A percentile compares a stretch with the other conserved stretches of the same genome.
Evolutionary conservation across 2,888 invertebrate genomes (phyloP).

Genomic region (Brenthis daphne): DNA sequence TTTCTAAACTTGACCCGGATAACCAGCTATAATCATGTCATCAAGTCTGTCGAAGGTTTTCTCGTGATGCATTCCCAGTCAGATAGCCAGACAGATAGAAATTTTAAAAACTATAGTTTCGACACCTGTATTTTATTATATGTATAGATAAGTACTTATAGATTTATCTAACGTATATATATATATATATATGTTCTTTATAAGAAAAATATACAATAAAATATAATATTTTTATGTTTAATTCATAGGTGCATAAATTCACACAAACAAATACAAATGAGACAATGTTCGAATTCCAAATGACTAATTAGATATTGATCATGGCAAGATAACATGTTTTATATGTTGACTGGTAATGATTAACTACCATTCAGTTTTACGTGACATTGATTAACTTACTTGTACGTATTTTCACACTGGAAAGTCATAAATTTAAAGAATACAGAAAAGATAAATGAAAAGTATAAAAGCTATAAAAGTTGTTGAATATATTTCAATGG

Average conservation of each 20-base stretch:
- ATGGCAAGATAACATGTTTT: conserved; percentile 1
- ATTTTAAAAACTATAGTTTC: too few species aligned
- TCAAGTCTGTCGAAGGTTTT: too few species aligned
- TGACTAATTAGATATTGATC: conserved; percentile 10
- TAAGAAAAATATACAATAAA: too few species aligned
- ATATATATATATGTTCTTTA: too few species aligned
- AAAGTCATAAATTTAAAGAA: background rate
- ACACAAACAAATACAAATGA: background rate
- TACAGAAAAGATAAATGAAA: background rate
- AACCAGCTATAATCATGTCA: too few species aligned
- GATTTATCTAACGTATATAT: too few species aligned
- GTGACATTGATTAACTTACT: conserved; percentile 5
- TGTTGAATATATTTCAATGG: background rate
- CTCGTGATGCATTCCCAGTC: too few species aligned
- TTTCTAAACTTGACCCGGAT: too few species aligned
- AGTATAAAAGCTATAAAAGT: background rate
- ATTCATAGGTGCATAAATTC: background rate
- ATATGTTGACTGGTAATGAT: conserved; percentile 8
- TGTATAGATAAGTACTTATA: too few species aligned
- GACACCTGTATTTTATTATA: too few species aligned
- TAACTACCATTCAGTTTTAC: conserved; percentile 13
- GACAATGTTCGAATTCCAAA: conserved; percentile 4
- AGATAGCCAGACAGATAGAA: too few species aligned
- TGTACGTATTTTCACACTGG: background rate
- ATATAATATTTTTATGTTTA: too few species aligned